Evolutionary conservation across 2,113 vertebrate genomes (phyloP).

Genomic region (Callipepla squamata): DNA sequence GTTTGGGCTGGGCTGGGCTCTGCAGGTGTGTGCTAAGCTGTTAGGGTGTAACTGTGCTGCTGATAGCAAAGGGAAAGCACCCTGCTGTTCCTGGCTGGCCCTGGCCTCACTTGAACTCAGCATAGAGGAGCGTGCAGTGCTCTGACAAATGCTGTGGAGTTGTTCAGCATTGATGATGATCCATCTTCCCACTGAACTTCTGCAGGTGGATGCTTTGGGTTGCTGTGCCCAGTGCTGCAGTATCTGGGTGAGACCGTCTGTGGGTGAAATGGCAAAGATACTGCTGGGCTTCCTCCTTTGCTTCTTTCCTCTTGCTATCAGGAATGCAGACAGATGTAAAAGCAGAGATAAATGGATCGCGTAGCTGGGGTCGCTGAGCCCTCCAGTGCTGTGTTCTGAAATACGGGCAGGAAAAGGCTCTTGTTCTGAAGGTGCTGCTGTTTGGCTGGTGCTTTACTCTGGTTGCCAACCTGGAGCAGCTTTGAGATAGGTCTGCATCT

Average conservation of each 20-base stretch:
- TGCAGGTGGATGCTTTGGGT: neutral
- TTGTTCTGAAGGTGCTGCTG: neutral
- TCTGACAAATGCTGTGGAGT: neutral
- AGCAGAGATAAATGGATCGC: accelerated
- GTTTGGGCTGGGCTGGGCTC: neutral
- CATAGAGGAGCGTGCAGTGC: neutral
- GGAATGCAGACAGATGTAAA: neutral
- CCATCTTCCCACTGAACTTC: neutral
- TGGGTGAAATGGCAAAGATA: neutral
- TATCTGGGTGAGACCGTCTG: neutral
- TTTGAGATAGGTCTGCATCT: neutral
- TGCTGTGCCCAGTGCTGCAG: neutral
- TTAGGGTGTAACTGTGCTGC: accelerated
- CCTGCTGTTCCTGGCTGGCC: neutral
- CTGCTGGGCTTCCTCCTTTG: neutral
- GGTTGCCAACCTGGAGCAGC: neutral
- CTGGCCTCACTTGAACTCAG: neutral
- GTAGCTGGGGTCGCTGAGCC: neutral
- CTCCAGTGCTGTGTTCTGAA: neutral
- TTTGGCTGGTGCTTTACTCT: neutral
- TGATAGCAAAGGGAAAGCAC: neutral
- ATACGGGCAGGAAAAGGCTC: neutral
- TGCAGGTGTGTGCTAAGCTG: constrained; percentile 7
- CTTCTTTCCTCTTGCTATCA: neutral
- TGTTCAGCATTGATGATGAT: neutral